Evolutionary conservation across 2,888 invertebrate genomes (phyloP).

Genomic region (Petrolisthes manimaculis): DNA sequence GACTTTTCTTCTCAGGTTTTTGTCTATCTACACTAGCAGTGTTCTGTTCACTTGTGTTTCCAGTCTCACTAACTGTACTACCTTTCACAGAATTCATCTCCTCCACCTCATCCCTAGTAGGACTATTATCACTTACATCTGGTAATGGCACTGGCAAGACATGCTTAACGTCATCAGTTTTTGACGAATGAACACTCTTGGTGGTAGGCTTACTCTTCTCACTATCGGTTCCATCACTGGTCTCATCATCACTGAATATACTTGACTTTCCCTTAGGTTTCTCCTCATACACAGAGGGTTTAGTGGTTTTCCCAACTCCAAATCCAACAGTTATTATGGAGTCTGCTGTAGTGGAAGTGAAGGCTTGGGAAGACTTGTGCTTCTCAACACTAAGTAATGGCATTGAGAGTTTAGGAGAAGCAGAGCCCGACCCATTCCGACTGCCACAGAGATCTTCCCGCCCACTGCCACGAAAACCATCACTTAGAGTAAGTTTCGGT

Average conservation of each 20-base stretch:
- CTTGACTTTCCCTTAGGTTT: conserved; percentile 36
- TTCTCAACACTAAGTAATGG: conserved; percentile 19
- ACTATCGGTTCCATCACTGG: conserved; percentile 34
- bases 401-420: conserved; percentile 14
- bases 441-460: conserved; percentile 20
- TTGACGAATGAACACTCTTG: conserved; percentile 36
- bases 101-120: conserved; percentile 21
- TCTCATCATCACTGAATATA: conserved; percentile 48
- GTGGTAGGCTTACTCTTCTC: conserved; percentile 30
- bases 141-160: conserved; percentile 43
- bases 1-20: conserved; percentile 10
- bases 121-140: conserved; percentile 22
- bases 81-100: conserved; percentile 12
- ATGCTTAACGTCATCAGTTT: conserved; percentile 39
- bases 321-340: conserved; percentile 50
- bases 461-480: conserved; percentile 26
- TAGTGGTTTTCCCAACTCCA: conserved; percentile 48
- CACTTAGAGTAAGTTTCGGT: conserved; percentile 54
- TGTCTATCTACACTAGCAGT: conserved; percentile 18
- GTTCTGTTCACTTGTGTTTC: conserved; percentile 17
- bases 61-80: conserved; percentile 17
- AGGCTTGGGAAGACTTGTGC: conserved; percentile 33
- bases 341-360: conserved; percentile 32
- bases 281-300: conserved; percentile 7
- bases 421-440: conserved; percentile 13